phyloP scores from a whole-genome alignment of 2,797 vertebrate species.

The Astyanax mexicanus region DNA sequence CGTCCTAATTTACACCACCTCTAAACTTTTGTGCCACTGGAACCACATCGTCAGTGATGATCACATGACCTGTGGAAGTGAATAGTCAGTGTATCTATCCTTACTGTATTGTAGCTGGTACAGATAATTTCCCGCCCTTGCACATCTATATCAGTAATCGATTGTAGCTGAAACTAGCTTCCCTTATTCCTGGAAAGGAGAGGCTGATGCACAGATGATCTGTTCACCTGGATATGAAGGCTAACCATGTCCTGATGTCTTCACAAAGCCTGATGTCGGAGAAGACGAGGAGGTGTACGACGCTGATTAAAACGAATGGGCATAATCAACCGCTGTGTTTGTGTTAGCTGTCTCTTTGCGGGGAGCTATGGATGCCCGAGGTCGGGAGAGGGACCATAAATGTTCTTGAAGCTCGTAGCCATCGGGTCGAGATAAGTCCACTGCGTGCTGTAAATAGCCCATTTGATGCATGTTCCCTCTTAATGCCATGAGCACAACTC shows the following conservation, averaged over 20 bases:
- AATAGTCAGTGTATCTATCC: no score
- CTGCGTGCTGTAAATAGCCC: slow-evolving; percentile 18
- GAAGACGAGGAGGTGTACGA: slow-evolving; percentile 1
- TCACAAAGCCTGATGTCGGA: neutral
- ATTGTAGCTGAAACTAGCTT: neutral
- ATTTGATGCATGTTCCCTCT: slow-evolving; percentile 21
- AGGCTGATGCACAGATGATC: neutral
- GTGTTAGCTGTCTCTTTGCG: slow-evolving; percentile 22
- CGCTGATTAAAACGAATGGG: slow-evolving; percentile 43
- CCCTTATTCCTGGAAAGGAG: neutral
- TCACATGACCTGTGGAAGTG: no score
- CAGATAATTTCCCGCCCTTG: neutral
- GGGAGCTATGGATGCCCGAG: slow-evolving; percentile 1
- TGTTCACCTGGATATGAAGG: neutral
- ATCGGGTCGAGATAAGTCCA: slow-evolving; percentile 25
- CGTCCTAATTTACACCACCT: no score
- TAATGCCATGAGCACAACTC: slow-evolving; percentile 19
- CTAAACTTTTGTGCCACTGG: no score
- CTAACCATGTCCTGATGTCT: slow-evolving; percentile 11
- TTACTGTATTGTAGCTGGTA: neutral
- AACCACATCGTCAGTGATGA: no score
- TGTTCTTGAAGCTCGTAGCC: slow-evolving; percentile 4
- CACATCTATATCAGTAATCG: neutral
- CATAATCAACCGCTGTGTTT: slow-evolving; percentile 28
- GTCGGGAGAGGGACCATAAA: slow-evolving; percentile 19